phyloP scores from a whole-genome alignment of 2,888 invertebrate genomes.

The Halictus ligatus region DNA sequence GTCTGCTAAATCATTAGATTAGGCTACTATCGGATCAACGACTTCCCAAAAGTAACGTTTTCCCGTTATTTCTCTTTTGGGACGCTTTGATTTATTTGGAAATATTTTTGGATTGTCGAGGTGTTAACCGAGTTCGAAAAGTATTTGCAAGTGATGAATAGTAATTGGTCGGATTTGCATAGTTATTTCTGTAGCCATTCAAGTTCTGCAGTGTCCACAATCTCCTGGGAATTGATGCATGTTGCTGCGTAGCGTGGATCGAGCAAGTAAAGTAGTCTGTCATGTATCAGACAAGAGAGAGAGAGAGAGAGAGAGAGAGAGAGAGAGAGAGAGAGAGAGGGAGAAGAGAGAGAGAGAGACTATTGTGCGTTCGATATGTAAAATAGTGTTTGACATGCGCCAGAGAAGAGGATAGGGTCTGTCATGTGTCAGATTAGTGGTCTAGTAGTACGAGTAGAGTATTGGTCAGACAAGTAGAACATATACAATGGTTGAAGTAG shows the following conservation, averaged over 20 bases:
- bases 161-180: neutral
- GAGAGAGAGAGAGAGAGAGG: neutral
- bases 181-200: neutral
- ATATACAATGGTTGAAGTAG: neutral
- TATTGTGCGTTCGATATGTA: neutral
- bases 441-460: neutral
- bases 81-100: neutral
- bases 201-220: neutral
- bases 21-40: neutral
- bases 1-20: neutral
- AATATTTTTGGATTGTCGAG: neutral
- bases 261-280: neutral
- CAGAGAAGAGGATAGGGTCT: neutral
- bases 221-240: neutral
- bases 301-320: neutral
- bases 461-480: neutral
- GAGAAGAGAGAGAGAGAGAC: neutral
- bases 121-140: neutral
- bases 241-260: neutral
- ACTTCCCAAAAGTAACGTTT: neutral
- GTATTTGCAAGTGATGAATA: neutral
- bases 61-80: neutral
- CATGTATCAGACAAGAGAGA: neutral
- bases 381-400: neutral
- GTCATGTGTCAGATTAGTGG: neutral